These are phyloP conservation scores for Drosophila punjabiensis DNA, from an alignment of 1,140 invertebrate species.

Conservation along the genomic window DNA sequence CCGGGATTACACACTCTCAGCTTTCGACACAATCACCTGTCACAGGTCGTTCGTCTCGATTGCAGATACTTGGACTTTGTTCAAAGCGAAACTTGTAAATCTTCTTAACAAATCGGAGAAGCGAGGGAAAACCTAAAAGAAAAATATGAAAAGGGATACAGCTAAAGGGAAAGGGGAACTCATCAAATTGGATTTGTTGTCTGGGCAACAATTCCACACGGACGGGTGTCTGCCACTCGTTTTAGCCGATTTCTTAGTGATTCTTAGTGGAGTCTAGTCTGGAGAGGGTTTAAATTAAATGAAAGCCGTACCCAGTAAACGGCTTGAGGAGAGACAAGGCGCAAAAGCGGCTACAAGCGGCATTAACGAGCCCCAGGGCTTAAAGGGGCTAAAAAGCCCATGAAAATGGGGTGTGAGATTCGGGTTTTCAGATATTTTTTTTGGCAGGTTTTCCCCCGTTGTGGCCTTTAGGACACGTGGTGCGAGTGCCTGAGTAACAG, in stretches of 20 bases:
- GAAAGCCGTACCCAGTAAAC: slow-evolving; percentile 47
- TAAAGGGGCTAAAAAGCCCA: slow-evolving; percentile 35
- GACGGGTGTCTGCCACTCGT: slow-evolving; percentile 34
- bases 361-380: slow-evolving; percentile 49
- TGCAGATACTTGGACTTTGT: slow-evolving; percentile 7
- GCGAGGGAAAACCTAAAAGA: not conserved
- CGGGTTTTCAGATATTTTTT: slow-evolving; percentile 5
- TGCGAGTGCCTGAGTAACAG: slow-evolving; percentile 55
- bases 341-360: slow-evolving; percentile 14
- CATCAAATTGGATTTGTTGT: slow-evolving; percentile 77
- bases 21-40: slow-evolving; percentile 36
- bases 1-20: slow-evolving; percentile 27
- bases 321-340: slow-evolving; percentile 4
- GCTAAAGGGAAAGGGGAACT: slow-evolving; percentile 30
- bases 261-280: slow-evolving; percentile 40
- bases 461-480: slow-evolving; percentile 35
- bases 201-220: slow-evolving; percentile 50
- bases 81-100: slow-evolving; percentile 34
- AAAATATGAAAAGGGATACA: slow-evolving; percentile 20
- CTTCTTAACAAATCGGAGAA: slow-evolving; percentile 28
- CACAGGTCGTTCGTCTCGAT: slow-evolving; percentile 20
- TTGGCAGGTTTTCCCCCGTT: slow-evolving; percentile 17
- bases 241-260: slow-evolving; percentile 38
- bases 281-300: slow-evolving; percentile 70
- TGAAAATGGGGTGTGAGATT: slow-evolving; percentile 6